phyloP scores from a whole-genome alignment of 2,888 invertebrate genomes.

The Thysanoteuthis rhombus region DNA sequence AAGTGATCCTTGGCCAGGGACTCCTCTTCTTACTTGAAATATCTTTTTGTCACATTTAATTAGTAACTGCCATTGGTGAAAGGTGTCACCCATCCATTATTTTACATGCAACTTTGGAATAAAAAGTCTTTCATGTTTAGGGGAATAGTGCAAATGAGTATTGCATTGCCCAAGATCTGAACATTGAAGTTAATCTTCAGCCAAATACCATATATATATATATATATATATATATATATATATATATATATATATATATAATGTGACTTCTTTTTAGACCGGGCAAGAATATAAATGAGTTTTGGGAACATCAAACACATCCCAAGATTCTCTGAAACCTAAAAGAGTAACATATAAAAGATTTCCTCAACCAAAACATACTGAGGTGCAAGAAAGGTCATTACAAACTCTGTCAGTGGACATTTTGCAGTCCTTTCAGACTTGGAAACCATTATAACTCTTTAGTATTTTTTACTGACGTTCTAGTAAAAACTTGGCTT shows the following conservation, averaged over 20 bases:
- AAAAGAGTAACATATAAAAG: neutral
- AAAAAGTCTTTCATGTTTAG: neutral
- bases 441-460: neutral
- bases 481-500: neutral
- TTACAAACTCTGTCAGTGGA: neutral
- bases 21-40: no score
- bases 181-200: neutral
- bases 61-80: neutral
- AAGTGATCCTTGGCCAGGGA: neutral
- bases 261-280: neutral
- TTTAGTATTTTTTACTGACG: neutral
- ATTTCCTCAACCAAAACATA: neutral
- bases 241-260: neutral
- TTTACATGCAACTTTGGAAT: neutral
- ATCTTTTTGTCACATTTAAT: neutral
- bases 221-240: neutral
- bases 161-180: neutral
- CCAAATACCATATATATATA: neutral
- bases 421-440: no score
- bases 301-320: neutral
- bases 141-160: neutral
- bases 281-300: neutral
- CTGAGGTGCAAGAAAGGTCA: neutral
- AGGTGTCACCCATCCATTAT: neutral
- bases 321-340: neutral